Base-by-base conservation (phyloP, 2,888 invertebrate genomes). In the Coenonympha glycerion region DNA sequence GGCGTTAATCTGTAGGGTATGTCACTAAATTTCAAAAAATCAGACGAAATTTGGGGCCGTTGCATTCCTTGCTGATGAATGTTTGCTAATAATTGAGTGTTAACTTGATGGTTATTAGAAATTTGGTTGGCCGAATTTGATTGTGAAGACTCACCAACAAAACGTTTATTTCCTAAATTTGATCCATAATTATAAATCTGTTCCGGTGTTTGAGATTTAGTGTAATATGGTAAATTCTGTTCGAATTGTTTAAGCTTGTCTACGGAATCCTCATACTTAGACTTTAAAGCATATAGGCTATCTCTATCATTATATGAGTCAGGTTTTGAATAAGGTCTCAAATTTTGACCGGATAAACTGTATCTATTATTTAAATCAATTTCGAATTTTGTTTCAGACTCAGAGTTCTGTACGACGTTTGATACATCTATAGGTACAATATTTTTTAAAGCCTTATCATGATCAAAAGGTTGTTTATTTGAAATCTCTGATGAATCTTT, bases 381-480 rank as follows among this genome's bases (percentile, higher is more conserved):
- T 6, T 52, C 61, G 6, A 58, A 52, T 63, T 79, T 82, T 3
- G 59, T 30, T 50, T 73, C 69, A 4, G 67, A 56, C 34, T 82
- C 79, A 18, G 75, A 71, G 56, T 77, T 80, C 13, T 72, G 61
- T 8, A 87, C 76, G 22, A 84, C 81, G 57, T 87, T 88, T 26
- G 86, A 79, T 3, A 84, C 76, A 59, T 84, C 87, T 40, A 87
- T 84, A 1, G 87, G 80, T 15, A 87, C 83, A 50, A 87, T 85
- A 64, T 81, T 85, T 71, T 86, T 87, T 44, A 87, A 64, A 1
- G 85, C 87, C 59, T 84, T 88, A 28, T 83, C 82, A 48, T 88
- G 87, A 61, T 88, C 87, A 62, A 87, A 87, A 1, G 76, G 73
- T 55, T 71, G 74, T 61, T 85, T 82, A 30, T 65, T 56, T 60